Conservation (phyloP, 2,797 vertebrate species). For the Dendrocincla tyrannina region DNA sequence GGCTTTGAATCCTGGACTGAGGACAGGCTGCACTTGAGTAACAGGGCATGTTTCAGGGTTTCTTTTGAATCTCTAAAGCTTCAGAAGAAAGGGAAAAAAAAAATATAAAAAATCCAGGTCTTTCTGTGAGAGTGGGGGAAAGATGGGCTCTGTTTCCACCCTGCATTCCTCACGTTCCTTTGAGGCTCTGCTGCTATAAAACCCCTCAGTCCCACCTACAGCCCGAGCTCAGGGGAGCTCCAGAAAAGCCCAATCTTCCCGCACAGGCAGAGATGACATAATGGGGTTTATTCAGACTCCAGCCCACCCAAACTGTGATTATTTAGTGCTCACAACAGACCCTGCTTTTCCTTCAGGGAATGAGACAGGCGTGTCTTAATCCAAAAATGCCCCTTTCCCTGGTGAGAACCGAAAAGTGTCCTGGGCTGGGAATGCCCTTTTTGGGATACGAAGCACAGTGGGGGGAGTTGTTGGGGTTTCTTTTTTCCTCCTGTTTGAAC, state of each 20-base stretch:
- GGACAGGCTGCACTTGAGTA: background rate
- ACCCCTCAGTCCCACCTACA: background rate
- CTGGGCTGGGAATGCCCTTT: background rate
- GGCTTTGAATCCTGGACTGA: background rate
- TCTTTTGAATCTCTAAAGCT: background rate
- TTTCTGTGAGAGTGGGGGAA: background rate
- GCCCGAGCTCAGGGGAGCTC: background rate
- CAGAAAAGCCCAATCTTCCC: background rate
- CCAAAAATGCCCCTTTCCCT: background rate
- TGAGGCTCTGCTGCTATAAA: background rate
- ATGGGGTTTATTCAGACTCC: background rate
- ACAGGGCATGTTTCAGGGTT: background rate
- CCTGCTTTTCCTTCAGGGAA: background rate
- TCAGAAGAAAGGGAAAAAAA: background rate
- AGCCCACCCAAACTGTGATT: background rate
- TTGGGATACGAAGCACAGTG: background rate
- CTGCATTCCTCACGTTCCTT: constrained; percentile 25
- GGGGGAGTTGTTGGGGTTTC: too few species aligned
- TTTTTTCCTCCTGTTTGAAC: background rate
- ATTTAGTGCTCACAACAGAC: background rate
- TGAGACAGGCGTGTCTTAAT: background rate
- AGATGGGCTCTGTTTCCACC: background rate
- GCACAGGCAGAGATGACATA: background rate
- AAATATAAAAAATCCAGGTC: background rate
- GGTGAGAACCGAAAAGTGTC: background rate